phyloP scores from a whole-genome alignment of 1,140 invertebrate species.

The Drosophila saltans region DNA sequence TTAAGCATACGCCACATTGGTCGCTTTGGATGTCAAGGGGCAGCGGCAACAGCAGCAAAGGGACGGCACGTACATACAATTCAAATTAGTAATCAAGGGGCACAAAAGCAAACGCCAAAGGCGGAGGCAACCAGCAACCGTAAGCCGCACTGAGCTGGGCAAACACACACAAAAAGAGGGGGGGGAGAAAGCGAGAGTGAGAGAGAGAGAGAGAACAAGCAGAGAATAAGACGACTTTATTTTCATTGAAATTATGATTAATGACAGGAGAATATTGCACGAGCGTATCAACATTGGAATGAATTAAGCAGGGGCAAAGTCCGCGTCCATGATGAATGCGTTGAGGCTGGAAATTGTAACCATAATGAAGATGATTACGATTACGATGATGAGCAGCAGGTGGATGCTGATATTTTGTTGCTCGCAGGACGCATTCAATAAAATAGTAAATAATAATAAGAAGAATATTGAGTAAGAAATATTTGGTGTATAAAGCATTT shows the following conservation, averaged over 20 bases:
- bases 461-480: background rate
- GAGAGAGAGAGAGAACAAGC: constrained; percentile 21
- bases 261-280: constrained; percentile 57
- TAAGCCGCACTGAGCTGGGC: constrained; percentile 20
- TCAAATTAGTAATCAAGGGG: constrained; percentile 74
- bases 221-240: constrained; percentile 74
- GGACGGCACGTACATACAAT: constrained; percentile 31
- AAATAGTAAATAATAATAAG: background rate
- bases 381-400: constrained; percentile 42
- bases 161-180: constrained; percentile 1
- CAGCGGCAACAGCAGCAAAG: background rate
- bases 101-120: constrained; percentile 43
- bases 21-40: constrained; percentile 1
- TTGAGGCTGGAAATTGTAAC: constrained; percentile 13
- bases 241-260: constrained; percentile 82
- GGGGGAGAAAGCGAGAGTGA: constrained; percentile 18
- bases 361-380: constrained; percentile 32
- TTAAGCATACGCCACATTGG: constrained; percentile 60
- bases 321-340: constrained; percentile 9
- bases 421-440: constrained; percentile 44
- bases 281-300: constrained; percentile 38
- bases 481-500: constrained; percentile 26
- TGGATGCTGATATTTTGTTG: constrained; percentile 32
- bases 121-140: constrained; percentile 17
- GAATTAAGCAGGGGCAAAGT: constrained; percentile 48